Base-by-base conservation (phyloP, 2,113 vertebrate genomes). In the Dicentrarchus labrax region DNA sequence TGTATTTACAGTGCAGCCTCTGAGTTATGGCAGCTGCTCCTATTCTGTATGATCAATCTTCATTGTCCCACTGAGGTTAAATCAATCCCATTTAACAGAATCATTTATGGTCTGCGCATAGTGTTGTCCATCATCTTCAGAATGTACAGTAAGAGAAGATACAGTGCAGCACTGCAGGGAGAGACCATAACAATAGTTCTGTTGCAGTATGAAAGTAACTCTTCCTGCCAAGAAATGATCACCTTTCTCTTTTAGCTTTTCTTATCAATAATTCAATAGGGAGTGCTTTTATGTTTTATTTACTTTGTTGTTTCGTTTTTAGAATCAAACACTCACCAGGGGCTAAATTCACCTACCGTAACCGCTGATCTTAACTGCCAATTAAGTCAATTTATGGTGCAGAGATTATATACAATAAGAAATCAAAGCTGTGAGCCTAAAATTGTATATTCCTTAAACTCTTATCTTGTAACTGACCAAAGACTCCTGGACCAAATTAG, bases 41-140 rank as follows among this genome's bases (percentile, higher is more conserved):
- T 61, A 4, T 75, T 78, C 43, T 30, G 48, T 64, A 41, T 50
- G 53, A 90, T 94, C 84, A 51, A 73, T 94, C 89, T 88, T 86
- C 76, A 85, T 92, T 86, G 69, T 83, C 54, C 82, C 36, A 16
- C 76, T 39, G 66, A 85, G 82, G 88, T 76, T 91, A 84, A 84
- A 89, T 93, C 83, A 84, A 69, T 91, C 66, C 45, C 6, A 48
- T 72, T 80, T 89, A 90, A 88, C 77, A 67, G 75, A 72, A 73
- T 88, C 82, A 77, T 90, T 94, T 87, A 90, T 84, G 70, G 83
- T 84, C 72, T 67, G 38, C 66, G 86, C 86, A 83, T 85, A 83
- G 48, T 68, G 70, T 77, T 71, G 87, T 94, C 87, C 54, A 80
- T 94, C 88, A 91, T 92, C 75, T 86, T 87, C 74, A 82, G 86